A percentile compares a stretch with the other conserved stretches of the same genome.
These are phyloP conservation scores for Acipenser ruthenus DNA, from an alignment of 2,797 vertebrate species.

Conservation along the genomic window DNA sequence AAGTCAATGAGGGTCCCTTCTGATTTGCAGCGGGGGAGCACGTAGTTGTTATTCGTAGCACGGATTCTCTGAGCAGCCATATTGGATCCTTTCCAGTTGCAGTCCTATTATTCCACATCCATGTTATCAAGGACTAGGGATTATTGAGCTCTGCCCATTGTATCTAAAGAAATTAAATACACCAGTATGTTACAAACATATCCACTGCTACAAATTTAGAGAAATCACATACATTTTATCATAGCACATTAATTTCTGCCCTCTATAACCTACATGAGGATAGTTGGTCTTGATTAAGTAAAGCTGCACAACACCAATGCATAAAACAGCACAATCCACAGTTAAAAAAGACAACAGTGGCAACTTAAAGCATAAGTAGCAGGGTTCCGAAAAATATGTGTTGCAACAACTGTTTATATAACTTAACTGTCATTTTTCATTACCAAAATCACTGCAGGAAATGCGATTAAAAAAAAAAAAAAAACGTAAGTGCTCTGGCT, in stretches of 20 bases:
- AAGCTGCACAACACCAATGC: neutral
- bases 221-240: neutral
- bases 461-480: too few species aligned
- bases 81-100: slow-evolving; percentile 17
- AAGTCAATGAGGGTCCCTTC: slow-evolving; percentile 89
- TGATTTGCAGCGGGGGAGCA: slow-evolving; percentile 86
- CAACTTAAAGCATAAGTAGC: slow-evolving; percentile 1
- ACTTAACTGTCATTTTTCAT: too few species aligned
- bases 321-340: neutral
- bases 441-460: too few species aligned
- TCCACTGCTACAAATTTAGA: slow-evolving; percentile 8
- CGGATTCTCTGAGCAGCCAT: slow-evolving; percentile 97
- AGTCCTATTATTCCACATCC: slow-evolving; percentile 16
- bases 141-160: slow-evolving; percentile 43
- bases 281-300: neutral
- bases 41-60: slow-evolving; percentile 70
- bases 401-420: too few species aligned
- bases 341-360: slow-evolving; percentile 9
- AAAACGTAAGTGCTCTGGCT: too few species aligned
- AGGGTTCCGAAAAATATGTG: too few species aligned
- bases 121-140: slow-evolving; percentile 16
- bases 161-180: slow-evolving; percentile 32
- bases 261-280: neutral
- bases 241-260: neutral
- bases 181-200: too few species aligned